Percentiles rank a stretch among this genome's conserved stretches.
Conservation (phyloP, 2,888 invertebrate genomes). For the Steinernema scapterisci region DNA sequence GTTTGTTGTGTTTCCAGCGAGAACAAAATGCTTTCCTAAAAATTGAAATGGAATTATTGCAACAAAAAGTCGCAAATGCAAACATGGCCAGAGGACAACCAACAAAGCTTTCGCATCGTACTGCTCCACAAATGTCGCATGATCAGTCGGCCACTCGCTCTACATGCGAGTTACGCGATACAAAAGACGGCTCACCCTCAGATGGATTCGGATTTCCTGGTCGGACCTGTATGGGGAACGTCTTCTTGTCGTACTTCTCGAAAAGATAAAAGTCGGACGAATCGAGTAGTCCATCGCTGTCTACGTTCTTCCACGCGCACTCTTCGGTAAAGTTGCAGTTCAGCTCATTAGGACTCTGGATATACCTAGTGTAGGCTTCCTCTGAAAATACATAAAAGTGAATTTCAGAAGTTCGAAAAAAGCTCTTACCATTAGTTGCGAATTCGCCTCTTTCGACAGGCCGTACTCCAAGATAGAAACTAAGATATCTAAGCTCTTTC, state of each 20-base stretch:
- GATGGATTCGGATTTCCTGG: slow-evolving; percentile 55
- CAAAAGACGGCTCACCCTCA: slow-evolving; percentile 35
- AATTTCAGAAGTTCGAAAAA: not conserved
- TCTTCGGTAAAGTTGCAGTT: slow-evolving; percentile 57
- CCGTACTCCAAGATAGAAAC: slow-evolving; percentile 61
- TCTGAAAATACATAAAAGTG: slow-evolving; percentile 43
- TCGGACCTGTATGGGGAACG: slow-evolving; percentile 62
- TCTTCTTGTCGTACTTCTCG: slow-evolving; percentile 59
- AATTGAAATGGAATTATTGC: no score
- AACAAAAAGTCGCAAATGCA: no score
- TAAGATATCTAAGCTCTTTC: slow-evolving; percentile 62
- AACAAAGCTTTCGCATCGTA: no score
- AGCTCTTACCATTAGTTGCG: slow-evolving; percentile 50
- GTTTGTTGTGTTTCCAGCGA: slow-evolving; percentile 65
- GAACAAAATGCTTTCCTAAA: slow-evolving; percentile 55
- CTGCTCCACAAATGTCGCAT: no score
- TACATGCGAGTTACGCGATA: not conserved
- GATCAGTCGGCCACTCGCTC: no score
- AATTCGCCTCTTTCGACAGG: slow-evolving; percentile 59
- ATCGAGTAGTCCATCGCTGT: slow-evolving; percentile 59
- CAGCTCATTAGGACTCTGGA: slow-evolving; percentile 51
- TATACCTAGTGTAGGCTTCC: slow-evolving; percentile 51
- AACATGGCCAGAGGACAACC: no score
- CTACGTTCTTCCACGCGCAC: slow-evolving; percentile 63
- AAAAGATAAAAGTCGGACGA: slow-evolving; percentile 66